Evolutionary conservation across 2,797 vertebrate species (phyloP), one percentile per base, ranked within the genome.

Genomic region (Sarcophilus harrisii): DNA sequence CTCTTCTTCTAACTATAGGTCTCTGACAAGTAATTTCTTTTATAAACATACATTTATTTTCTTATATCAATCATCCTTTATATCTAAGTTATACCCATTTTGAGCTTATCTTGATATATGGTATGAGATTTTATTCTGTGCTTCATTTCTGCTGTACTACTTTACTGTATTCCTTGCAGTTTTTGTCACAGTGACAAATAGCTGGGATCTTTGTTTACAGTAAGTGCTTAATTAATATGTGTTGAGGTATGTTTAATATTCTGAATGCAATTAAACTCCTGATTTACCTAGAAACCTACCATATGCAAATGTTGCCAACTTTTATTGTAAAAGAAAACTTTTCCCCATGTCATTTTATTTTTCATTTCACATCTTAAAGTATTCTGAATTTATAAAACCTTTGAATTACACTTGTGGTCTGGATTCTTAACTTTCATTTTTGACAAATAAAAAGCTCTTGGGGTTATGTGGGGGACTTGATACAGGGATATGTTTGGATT

Each of bases 251-350:
- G 38, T 96, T 96, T 94, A 93, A 94, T 91, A 96, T 96, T 91
- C 4, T 30, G 66, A 97, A 96, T 94, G 38, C 96, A 97, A n/a
- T 12, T 13, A 94, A 89, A 95, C 90, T 96, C 55, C 92, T 96
- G 57, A 6, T 97, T 98, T 97, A 96, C 94, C 57, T 95, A 57
- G 93, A 96, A 97, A 96, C 90, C 96, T 90, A 94, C 59, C 95
- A 30, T 57, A 2, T 49, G 21, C 28, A 55, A 97, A 98, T 98
- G 97, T 93, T 93, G 14, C 96, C 54, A 91, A 92, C 58, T 93
- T n/a, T 91, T 55, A 27, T 28, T 94, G 94, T 73, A 97, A 97
- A 92, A 92, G 97, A 97, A 92, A 96, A 96, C 66, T 27, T 89
- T 93, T 93, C 94, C 92, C 96, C 52, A 30, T 52, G 1, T 0